Base-by-base conservation (phyloP, 1,140 invertebrate genomes). In the Bactericera cockerelli region DNA sequence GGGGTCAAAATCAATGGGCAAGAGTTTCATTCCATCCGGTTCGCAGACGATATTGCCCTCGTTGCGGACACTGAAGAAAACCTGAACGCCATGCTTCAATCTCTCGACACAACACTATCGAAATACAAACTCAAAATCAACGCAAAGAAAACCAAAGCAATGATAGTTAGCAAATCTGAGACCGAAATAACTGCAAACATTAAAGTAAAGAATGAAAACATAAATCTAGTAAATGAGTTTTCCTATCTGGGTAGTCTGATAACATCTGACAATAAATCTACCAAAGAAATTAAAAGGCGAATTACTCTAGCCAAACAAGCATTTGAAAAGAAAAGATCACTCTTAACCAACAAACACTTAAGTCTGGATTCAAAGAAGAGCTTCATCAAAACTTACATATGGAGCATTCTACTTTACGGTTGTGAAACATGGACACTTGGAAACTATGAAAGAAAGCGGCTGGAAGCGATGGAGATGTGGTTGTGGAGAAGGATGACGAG, bases 91-190 rank as follows among this genome's bases (percentile, higher is more conserved):
- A 60, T 60, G 59, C 38, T 60, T 1, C 11, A 60, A 14, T 21
- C n/a, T 14, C 59, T 56, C 19, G 14, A n/a, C 22, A n/a, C 2
- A 21, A 26, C n/a, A 11, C 22, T 60, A 57, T 33, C 39, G 16
- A 25, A 56, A 2, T 60, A 24, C n/a, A 57, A 60, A 57, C 55
- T 60, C 19, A 56, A 60, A 39, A 60, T 56, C 11, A 56, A 56
- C 26, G 24, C 58, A 10, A 59, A 59, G 26, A 59, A 59, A 59
- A 53, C 22, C 14, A 60, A 60, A 56, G 3, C 19, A 16, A 57
- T 60, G 19, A 24, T 26, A 10, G 49, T 60, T 19, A 42, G 25
- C 25, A 60, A 61, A 49, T 31, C 19, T 26, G 58, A 33, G 24
- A 19, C 4, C 28, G 19, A 49, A 6, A 16, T 49, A 49, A 16